phyloP scores from a whole-genome alignment of 2,888 invertebrate genomes.

The Thereva unica region DNA sequence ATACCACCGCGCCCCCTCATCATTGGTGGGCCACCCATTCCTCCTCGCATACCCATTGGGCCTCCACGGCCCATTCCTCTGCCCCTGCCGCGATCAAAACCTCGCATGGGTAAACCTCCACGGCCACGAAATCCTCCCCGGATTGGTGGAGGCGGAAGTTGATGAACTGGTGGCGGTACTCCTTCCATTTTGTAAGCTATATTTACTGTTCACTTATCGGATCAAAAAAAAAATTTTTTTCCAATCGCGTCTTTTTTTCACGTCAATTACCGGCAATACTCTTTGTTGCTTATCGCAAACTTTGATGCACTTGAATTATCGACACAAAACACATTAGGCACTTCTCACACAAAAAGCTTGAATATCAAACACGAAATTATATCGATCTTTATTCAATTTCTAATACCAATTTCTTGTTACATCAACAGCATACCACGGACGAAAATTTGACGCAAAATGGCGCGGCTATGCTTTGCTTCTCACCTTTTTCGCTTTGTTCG shows the following conservation, averaged over 20 bases:
- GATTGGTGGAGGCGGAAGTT: slow-evolving; percentile 46
- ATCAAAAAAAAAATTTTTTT: background rate
- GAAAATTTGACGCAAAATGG: slow-evolving; percentile 20
- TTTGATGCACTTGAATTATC: background rate
- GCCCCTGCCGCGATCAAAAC: slow-evolving; percentile 56
- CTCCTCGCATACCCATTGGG: slow-evolving; percentile 54
- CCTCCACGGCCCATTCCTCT: slow-evolving; percentile 58
- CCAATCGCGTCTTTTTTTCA: slow-evolving; percentile 2
- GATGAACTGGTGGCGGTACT: slow-evolving; percentile 43
- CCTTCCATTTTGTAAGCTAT: slow-evolving; percentile 43
- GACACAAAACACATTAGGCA: background rate
- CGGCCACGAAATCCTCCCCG: slow-evolving; percentile 54
- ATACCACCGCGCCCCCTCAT: slow-evolving; percentile 32
- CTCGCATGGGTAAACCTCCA: slow-evolving; percentile 53
- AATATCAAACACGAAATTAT: slow-evolving; percentile 5
- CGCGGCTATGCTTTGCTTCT: slow-evolving; percentile 13
- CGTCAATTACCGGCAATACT: slow-evolving; percentile 4
- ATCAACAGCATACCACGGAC: slow-evolving; percentile 11
- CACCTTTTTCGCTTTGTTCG: no score
- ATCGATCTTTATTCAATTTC: slow-evolving; percentile 13
- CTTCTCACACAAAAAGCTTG: slow-evolving; percentile 13
- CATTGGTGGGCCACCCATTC: slow-evolving; percentile 48
- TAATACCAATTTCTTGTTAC: background rate
- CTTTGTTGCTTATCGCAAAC: background rate
- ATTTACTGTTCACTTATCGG: background rate